phyloP scores from a whole-genome alignment of 2,888 invertebrate species.

The Coecobrya sp. region DNA sequence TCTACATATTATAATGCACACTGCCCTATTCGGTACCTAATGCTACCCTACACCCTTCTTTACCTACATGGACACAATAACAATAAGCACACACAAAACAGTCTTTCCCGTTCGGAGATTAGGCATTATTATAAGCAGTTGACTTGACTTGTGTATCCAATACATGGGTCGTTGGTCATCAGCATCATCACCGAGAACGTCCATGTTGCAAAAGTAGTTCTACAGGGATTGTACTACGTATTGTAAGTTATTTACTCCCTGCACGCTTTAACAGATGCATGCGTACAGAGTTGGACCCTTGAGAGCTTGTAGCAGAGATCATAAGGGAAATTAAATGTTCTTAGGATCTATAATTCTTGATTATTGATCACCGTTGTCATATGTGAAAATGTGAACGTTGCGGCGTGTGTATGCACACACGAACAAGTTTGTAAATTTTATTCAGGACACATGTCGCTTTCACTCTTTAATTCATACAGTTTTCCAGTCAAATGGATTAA shows the following conservation, averaged over 20 bases:
- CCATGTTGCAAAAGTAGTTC: not conserved
- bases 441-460: conserved; percentile 60
- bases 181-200: conserved; percentile 8
- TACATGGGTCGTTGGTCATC: conserved; percentile 21
- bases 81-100: not conserved
- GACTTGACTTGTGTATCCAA: conserved; percentile 1
- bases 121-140: conserved; percentile 62
- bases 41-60: not conserved
- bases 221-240: not conserved
- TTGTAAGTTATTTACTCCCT: not conserved
- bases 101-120: conserved; percentile 31
- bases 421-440: not conserved
- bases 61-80: not conserved
- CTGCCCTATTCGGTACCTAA: not conserved
- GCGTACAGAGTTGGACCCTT: conserved; percentile 66
- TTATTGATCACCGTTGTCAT: conserved; percentile 40
- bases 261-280: conserved; percentile 40
- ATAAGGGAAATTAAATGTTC: conserved; percentile 70
- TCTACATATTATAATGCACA: not conserved
- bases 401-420: not conserved
- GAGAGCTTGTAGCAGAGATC: conserved; percentile 51
- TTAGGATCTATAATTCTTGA: conserved; percentile 64
- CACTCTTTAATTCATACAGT: conserved; percentile 39
- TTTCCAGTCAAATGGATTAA: not conserved
- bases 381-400: no score